Base-by-base conservation (phyloP, 2,797 vertebrate species). In the Gambusia yucatana region DNA sequence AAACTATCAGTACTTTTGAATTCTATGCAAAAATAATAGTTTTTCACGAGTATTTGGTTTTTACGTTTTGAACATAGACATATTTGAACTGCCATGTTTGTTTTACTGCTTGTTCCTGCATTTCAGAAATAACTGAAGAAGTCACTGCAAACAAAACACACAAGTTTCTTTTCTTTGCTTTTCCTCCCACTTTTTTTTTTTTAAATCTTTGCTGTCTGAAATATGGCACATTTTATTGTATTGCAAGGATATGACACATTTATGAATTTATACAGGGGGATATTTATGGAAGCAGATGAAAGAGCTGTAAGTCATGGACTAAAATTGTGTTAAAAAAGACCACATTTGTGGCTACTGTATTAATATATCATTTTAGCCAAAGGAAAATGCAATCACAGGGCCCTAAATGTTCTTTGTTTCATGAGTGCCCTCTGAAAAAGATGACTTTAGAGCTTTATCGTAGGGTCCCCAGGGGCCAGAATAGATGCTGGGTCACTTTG, bases 241-340 rank as follows among this genome's bases (percentile, higher is more conserved):
- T 95, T 95, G 89, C 91, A 86, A 87, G 91, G 89, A 91, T 95
- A 85, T 95, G 95, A 95, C 94, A 96, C 93, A 90, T 95, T 95
- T 94, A 95, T 92, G 90, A 93, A 96, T 96, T 95, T 96, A 94
- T 94, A 94, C 90, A 87, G 91, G 87, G 87, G 69, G 90, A 94
- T 96, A 96, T 96, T 96, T 96, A 96, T 96, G 94, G 94, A 94
- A 95, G 93, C 91, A 94, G 94, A 94, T 92, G 93, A 95, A 95
- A 93, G 92, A 78, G 84, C 93, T 94, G 93, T 95, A 95, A 95
- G 94, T 96, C 94, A 95, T 85, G 81, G 85, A 79, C 82, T 83
- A 81, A 91, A 95, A 96, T 94, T 94, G 92, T 94, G 94, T 95
- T 96, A 94, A 95, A 93, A 69, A 90, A 95, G 89, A 91, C 88